phyloP scores from a whole-genome alignment of 2,888 invertebrate species.

The Ophion slaviceki region DNA sequence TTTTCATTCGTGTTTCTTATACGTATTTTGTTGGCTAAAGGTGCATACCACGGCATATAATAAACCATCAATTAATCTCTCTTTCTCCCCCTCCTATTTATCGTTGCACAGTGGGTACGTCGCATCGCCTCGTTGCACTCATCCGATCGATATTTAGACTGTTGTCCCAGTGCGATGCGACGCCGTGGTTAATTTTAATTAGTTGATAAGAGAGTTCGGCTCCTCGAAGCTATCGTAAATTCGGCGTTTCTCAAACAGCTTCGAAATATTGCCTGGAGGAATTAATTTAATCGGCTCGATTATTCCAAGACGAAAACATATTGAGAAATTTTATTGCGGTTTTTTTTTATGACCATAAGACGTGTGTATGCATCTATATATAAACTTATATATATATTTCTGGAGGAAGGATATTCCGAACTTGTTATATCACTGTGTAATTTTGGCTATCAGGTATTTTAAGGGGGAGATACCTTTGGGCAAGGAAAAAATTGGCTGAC shows the following conservation, averaged over 20 bases:
- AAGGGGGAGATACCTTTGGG: too few species aligned
- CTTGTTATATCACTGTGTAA: neutral
- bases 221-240: neutral
- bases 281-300: slow-evolving; percentile 16
- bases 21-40: neutral
- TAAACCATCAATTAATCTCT: neutral
- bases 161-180: neutral
- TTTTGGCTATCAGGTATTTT: too few species aligned
- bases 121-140: neutral
- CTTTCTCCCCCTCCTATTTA: neutral
- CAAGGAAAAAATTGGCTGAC: too few species aligned
- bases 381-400: neutral
- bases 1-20: neutral
- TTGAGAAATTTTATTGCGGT: neutral
- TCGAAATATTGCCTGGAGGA: neutral
- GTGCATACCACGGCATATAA: neutral
- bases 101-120: neutral
- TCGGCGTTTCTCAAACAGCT: neutral
- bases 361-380: neutral
- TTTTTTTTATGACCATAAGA: neutral
- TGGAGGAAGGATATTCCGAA: neutral
- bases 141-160: neutral
- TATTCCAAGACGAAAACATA: neutral
- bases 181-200: neutral
- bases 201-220: neutral